Conservation (phyloP, 2,888 invertebrate species). For the Leptinotarsa peninsularis region DNA sequence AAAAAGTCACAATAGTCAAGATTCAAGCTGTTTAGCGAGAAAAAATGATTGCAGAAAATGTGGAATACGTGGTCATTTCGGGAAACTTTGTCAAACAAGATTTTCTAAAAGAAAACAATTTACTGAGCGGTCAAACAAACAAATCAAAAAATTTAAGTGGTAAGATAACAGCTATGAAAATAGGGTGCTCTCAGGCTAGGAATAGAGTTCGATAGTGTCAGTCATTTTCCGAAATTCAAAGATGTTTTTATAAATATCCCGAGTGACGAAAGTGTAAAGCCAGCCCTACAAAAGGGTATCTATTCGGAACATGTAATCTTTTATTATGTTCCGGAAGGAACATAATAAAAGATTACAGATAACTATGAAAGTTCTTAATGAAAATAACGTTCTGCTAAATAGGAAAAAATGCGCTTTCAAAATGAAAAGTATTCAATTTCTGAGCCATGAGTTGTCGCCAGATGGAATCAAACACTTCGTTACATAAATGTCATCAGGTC, state of each 20-base stretch:
- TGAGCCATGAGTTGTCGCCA: constrained; percentile 35
- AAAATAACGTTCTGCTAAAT: constrained; percentile 30
- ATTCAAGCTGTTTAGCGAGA: too few relatives aligned
- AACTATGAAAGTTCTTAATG: constrained; percentile 46
- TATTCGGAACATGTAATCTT: constrained; percentile 30
- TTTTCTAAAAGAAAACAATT: background rate
- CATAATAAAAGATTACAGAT: constrained; percentile 50
- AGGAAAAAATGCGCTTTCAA: constrained; percentile 55
- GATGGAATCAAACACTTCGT: constrained; percentile 30
- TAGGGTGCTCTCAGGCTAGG: constrained; percentile 44
- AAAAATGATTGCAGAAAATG: too few relatives aligned
- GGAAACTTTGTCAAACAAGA: background rate
- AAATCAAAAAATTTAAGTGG: constrained; percentile 22
- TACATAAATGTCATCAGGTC: constrained; percentile 33
- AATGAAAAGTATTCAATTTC: constrained; percentile 34
- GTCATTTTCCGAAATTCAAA: constrained; percentile 52
- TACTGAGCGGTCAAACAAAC: background rate
- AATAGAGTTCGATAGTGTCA: constrained; percentile 21
- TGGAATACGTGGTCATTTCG: background rate
- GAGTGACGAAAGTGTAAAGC: constrained; percentile 49
- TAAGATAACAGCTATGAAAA: constrained; percentile 31
- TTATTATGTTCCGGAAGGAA: constrained; percentile 33
- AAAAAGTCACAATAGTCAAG: background rate
- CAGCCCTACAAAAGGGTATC: constrained; percentile 52
- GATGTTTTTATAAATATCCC: constrained; percentile 49